Evolutionary conservation across 2,113 vertebrate species (phyloP).

Genomic region (Brachypteracias leptosomus): DNA sequence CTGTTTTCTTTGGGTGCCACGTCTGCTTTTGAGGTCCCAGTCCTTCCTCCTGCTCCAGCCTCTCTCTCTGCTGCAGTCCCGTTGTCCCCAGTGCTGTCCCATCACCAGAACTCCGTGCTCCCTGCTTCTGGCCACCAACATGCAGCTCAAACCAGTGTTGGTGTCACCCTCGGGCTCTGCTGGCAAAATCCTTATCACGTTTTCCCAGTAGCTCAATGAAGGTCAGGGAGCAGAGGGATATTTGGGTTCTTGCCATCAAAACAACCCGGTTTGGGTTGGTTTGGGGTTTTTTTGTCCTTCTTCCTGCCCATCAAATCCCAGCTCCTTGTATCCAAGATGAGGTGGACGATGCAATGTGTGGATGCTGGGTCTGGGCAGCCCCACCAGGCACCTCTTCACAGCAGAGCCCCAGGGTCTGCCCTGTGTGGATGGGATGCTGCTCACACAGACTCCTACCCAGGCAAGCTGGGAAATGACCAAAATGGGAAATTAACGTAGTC

Average conservation of each 20-base stretch:
- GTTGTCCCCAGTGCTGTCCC: neutral
- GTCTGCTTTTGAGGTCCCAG: neutral
- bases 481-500: neutral
- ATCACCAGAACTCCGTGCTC: rapidly evolving
- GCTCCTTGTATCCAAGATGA: neutral
- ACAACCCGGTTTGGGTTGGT: neutral
- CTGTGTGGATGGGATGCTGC: neutral
- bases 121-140: neutral
- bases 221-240: conserved; percentile 38
- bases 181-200: conserved; percentile 49
- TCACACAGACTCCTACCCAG: neutral
- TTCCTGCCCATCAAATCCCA: conserved; percentile 18
- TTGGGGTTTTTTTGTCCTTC: neutral
- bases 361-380: neutral
- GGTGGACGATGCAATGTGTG: rapidly evolving
- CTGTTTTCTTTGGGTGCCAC: neutral
- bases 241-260: conserved; percentile 46
- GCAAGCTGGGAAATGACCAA: neutral
- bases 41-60: neutral
- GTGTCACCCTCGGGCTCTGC: neutral
- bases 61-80: neutral
- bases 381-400: rapidly evolving
- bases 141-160: neutral
- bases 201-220: conserved; percentile 53
- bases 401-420: neutral